Percentiles rank a stretch among this genome's conserved stretches.
Conservation (phyloP, 2,888 invertebrate species). For the Cataglyphis altisquamis region DNA sequence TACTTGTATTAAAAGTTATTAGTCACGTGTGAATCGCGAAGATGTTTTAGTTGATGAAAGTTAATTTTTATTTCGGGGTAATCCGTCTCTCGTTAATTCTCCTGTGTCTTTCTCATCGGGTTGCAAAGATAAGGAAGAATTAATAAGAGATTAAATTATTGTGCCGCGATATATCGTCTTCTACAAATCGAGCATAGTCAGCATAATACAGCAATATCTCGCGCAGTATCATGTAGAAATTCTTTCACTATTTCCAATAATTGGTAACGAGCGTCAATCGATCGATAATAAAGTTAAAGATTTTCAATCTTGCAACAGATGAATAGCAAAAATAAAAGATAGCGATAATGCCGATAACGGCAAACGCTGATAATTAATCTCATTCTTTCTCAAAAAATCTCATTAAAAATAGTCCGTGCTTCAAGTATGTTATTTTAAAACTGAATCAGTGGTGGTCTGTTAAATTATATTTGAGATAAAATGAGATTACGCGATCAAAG, state of each 20-base stretch:
- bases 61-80: slow-evolving; percentile 17
- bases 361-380: slow-evolving; percentile 31
- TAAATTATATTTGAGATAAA: neutral
- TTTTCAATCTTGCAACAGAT: slow-evolving; percentile 17
- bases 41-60: neutral
- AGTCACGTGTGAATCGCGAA: slow-evolving; percentile 52
- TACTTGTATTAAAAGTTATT: slow-evolving; percentile 53
- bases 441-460: neutral
- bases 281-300: neutral
- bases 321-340: slow-evolving; percentile 4
- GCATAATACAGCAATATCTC: neutral
- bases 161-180: neutral
- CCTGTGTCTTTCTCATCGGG: neutral
- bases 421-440: neutral
- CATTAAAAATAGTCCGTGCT: neutral
- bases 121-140: neutral
- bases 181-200: neutral
- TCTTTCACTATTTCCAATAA: neutral
- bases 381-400: neutral
- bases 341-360: slow-evolving; percentile 5
- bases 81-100: neutral
- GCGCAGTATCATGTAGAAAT: neutral
- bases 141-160: neutral
- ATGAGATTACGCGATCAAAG: neutral
- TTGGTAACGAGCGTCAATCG: neutral